Percentiles rank a stretch among this genome's conserved stretches.
phyloP scores from a whole-genome alignment of 2,888 invertebrate species.

The Eupithecia subfuscata region DNA sequence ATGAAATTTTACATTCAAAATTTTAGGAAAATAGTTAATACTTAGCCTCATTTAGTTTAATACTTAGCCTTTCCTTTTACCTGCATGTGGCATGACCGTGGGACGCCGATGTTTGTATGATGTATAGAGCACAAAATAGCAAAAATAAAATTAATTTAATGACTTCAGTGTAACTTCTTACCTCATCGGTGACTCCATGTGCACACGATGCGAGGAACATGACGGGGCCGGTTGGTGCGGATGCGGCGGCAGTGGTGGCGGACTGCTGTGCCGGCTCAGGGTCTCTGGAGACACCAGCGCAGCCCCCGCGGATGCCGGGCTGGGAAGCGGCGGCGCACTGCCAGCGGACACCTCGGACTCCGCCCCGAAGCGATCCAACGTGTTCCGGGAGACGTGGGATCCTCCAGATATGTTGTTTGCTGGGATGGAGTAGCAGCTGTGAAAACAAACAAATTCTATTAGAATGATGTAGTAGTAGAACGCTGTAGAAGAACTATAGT shows the following conservation, averaged over 20 bases:
- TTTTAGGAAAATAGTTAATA: too few species aligned
- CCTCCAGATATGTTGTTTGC: constrained; percentile 87
- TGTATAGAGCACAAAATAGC: too few species aligned
- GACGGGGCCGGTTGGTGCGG: constrained; percentile 83
- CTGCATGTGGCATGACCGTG: too few species aligned
- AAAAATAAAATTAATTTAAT: too few species aligned
- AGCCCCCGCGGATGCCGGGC: constrained; percentile 89
- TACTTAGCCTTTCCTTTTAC: too few species aligned
- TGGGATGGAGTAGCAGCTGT: constrained; percentile 85
- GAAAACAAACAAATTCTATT: constrained; percentile 50
- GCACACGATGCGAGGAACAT: constrained; percentile 81
- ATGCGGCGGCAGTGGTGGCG: constrained; percentile 79
- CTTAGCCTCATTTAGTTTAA: too few species aligned
- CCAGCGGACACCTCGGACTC: constrained; percentile 79
- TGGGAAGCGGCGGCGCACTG: constrained; percentile 86
- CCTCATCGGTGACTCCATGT: constrained; percentile 83
- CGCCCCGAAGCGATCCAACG: constrained; percentile 60
- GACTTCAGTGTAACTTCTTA: constrained; percentile 43
- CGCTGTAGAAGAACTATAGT: neutral
- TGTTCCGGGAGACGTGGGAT: constrained; percentile 82
- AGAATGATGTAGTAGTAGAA: neutral
- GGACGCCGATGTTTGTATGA: too few species aligned
- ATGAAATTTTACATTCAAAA: too few species aligned
- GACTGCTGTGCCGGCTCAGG: constrained; percentile 86
- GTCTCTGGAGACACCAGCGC: constrained; percentile 90